Base-by-base conservation (phyloP, 23 tunicate species). In the Styela plicata region DNA sequence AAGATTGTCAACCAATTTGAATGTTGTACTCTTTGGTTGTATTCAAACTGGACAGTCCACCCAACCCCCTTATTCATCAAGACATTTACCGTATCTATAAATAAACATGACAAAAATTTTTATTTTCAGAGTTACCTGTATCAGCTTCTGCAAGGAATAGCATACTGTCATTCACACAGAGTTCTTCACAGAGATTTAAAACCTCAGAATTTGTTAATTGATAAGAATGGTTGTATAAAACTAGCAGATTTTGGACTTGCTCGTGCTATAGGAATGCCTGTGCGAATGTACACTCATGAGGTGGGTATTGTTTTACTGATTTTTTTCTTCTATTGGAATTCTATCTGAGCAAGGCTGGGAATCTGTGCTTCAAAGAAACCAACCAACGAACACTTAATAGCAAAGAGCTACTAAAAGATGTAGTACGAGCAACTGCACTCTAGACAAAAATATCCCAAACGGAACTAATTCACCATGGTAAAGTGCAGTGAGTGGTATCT, bases 181-280 rank as follows among this genome's bases (percentile, higher is more conserved):
- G 99, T 96, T 5, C 70, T 96, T 26, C 99, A 96, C 69, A 65
- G 99, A 34, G 99, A 96, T 83, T 84, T 96, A 5, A 96, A 96
- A 80, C 99, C 99, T 63, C 99, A 96, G 65, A 96, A 96, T 70
- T 79, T 96, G 21, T 74, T 96, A 77, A 83, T 96, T 84, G 97
- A 96, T 88, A 89, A 81, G 16, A 44, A 57, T 13, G 99, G 99
- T 5, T 82, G 87, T 31, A 96, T 96, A 1, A 96, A 96, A 82
- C 70, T 96, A 5, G 99, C 99, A 13, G 99, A 96, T 53, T 96
- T 96, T 82, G 99, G 99, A 0, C 74, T 96, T 16, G 99, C 99
- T 13, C 61, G 99, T 52, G 97, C 99, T 20, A 85, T 91, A 71
- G 99, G 99, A 27, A 83, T 96, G 36, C 99, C 99, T 0, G 97